phyloP scores from a whole-genome alignment of 2,113 vertebrate genomes.

The Abramis brama region DNA sequence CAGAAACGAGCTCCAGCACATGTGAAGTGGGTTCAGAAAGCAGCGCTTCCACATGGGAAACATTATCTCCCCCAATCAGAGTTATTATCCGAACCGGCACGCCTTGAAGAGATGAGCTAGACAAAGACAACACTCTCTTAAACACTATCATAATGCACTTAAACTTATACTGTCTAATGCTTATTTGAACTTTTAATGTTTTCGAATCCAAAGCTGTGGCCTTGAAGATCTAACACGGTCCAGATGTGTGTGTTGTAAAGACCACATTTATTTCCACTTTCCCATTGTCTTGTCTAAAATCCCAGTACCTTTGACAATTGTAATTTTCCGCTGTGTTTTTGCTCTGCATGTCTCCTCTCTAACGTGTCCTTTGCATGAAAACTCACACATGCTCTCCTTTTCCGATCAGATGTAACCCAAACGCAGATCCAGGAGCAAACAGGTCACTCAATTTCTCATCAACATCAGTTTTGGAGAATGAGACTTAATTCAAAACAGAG shows the following conservation, averaged over 20 bases:
- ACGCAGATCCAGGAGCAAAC: not conserved
- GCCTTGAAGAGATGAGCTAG: slow-evolving; percentile 48
- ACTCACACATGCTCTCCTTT: slow-evolving; percentile 33
- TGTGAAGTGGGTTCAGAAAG: slow-evolving; percentile 41
- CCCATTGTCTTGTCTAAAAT: slow-evolving; percentile 45
- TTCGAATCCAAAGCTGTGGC: slow-evolving; percentile 19
- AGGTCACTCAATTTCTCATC: not conserved
- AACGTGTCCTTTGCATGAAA: slow-evolving; percentile 1
- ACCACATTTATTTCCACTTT: not conserved
- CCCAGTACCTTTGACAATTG: slow-evolving; percentile 15
- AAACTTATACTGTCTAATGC: not conserved
- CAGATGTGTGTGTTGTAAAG: slow-evolving; percentile 40
- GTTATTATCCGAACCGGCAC: slow-evolving; percentile 58
- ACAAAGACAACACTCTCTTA: slow-evolving; percentile 13
- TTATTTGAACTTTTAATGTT: slow-evolving; percentile 43
- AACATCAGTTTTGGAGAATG: not conserved
- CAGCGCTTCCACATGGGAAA: slow-evolving; percentile 55
- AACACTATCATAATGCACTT: slow-evolving; percentile 15
- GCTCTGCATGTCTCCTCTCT: not conserved
- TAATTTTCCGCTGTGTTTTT: slow-evolving; percentile 7
- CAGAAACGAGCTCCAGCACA: slow-evolving; percentile 36
- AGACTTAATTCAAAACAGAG: slow-evolving; percentile 8
- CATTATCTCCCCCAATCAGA: slow-evolving; percentile 56
- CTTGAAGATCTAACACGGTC: slow-evolving; percentile 33
- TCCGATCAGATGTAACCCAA: not conserved